phyloP scores from a whole-genome alignment of 2,888 invertebrate genomes.

The Phragmatobia fuliginosa region DNA sequence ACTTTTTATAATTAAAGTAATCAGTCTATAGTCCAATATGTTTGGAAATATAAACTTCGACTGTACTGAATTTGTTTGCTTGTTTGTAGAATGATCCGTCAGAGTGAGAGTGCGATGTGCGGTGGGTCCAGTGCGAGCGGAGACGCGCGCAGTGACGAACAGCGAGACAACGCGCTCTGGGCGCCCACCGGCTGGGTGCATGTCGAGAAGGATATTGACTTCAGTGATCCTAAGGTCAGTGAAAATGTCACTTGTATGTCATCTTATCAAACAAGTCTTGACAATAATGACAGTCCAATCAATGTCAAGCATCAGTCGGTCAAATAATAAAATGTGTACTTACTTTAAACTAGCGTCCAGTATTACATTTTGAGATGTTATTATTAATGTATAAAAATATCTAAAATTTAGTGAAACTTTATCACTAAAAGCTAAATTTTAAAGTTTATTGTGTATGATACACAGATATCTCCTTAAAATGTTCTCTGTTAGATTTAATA shows the following conservation, averaged over 20 bases:
- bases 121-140: conserved; percentile 33
- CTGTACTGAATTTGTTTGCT: neutral
- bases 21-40: too few species aligned
- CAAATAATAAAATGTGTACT: neutral
- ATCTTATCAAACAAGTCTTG: neutral
- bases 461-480: too few species aligned
- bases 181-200: conserved; percentile 93
- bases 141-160: conserved; percentile 59
- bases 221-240: conserved; percentile 90
- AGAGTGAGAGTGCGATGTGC: conserved; percentile 67
- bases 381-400: neutral
- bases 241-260: neutral
- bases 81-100: conserved; percentile 79
- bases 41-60: neutral
- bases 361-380: too few species aligned
- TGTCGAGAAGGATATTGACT: conserved; percentile 91
- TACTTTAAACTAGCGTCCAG: too few species aligned
- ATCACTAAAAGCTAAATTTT: neutral
- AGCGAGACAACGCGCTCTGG: conserved; percentile 88
- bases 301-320: too few species aligned
- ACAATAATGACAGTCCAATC: neutral
- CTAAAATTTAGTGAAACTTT: neutral
- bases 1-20: neutral
- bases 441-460: neutral
- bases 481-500: neutral